Evolutionary conservation across 2,888 invertebrate species (phyloP), one percentile per base, ranked within the genome.

Genomic region (Drepanosiphum platanoidis): DNA sequence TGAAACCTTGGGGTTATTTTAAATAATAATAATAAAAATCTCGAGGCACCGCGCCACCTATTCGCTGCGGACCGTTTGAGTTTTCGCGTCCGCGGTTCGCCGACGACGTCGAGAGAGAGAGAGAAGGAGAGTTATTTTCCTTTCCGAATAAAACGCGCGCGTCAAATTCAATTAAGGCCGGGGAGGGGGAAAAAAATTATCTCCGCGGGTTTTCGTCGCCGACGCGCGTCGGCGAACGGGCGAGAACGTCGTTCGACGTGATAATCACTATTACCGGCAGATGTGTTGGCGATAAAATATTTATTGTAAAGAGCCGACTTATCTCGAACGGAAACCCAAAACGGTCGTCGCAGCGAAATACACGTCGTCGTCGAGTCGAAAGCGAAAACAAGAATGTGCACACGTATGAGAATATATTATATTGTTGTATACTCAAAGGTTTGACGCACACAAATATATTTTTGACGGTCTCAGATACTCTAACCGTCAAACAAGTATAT

Each of bases 1-100:
- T 58, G 52, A 30, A 70, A 77, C 68, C 52, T 75, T n/a, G 22
- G 66, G 74, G 66, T 27, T 64, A 13, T 34, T 68, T 18, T 18
- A 42, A 42, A 58, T 34, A 46, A 64, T 66, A 42, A 34, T 77
- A 36, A 42, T 32, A 46, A 15, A 46, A 30, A 2, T 27, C 39
- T n/a, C 32, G 9, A 30, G 46, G 18, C 52, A n/a, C n/a, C n/a
- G n/a, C n/a, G n/a, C 68, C 34, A 30, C 5, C 15, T 68, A 68
- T 68, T n/a, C n/a, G 13, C 66, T 64, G 74, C 18, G 72, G 72
- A 27, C 74, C 27, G 22, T 52, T 74, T 32, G 64, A 30, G 27
- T 64, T n/a, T n/a, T 64, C 11, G 13, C 64, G 27, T 18, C 27
- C 13, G 64, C 13, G 0, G 22, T 52, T 2, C 30, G 30, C 1